These are phyloP conservation scores for Trachurus trachurus DNA, from an alignment of 2,797 vertebrate genomes.

Conservation along the genomic window DNA sequence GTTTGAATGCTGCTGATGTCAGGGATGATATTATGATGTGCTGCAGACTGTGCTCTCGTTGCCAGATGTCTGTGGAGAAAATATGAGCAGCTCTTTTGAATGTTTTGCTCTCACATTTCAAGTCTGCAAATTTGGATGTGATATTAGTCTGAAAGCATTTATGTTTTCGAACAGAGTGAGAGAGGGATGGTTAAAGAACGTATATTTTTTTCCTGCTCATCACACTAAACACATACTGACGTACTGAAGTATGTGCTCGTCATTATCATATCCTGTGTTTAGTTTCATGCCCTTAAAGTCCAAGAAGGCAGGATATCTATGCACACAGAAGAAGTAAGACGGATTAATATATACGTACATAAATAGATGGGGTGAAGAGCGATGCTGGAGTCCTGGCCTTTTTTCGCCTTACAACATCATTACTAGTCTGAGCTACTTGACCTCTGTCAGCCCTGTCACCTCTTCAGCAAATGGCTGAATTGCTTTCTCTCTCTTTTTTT, in stretches of 20 bases:
- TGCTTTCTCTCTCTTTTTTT: background rate
- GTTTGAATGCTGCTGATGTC: slow-evolving; percentile 55
- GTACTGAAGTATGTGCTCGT: slow-evolving; percentile 21
- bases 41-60: slow-evolving; percentile 51
- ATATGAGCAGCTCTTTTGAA: slow-evolving; percentile 27
- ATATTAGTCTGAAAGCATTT: background rate
- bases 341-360: slow-evolving; percentile 19
- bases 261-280: slow-evolving; percentile 55
- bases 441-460: slow-evolving; percentile 5
- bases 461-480: slow-evolving; percentile 6
- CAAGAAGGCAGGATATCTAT: slow-evolving; percentile 47
- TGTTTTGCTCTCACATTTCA: slow-evolving; percentile 24
- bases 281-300: slow-evolving; percentile 57
- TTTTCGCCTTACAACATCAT: background rate
- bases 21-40: slow-evolving; percentile 30
- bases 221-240: background rate
- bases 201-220: background rate
- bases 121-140: slow-evolving; percentile 17
- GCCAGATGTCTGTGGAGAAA: slow-evolving; percentile 42
- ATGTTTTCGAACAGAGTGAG: background rate
- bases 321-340: background rate
- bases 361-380: background rate
- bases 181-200: too few species aligned
- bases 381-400: background rate
- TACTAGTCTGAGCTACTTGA: background rate